These are phyloP conservation scores for Pristionchus japonicus DNA, from an alignment of 2,888 invertebrate genomes.

Conservation along the genomic window DNA sequence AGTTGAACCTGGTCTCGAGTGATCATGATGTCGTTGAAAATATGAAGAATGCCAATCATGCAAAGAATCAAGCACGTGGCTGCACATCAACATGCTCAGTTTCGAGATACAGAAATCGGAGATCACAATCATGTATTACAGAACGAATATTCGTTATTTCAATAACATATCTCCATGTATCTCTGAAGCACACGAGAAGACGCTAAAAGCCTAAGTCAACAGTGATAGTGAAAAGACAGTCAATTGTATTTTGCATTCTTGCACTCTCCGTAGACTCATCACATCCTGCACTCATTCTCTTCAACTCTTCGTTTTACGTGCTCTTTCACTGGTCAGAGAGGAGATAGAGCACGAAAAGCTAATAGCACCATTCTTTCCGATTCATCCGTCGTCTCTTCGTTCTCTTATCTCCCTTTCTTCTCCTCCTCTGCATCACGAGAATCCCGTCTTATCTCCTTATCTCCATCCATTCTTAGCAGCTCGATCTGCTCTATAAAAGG, in stretches of 20 bases:
- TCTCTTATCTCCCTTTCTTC: conserved; percentile 17
- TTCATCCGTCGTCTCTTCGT: conserved; percentile 26
- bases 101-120: not conserved
- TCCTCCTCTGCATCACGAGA: conserved; percentile 21
- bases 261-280: not conserved
- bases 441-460: not conserved
- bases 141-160: no score
- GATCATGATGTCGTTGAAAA: not conserved
- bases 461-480: not conserved
- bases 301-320: no score
- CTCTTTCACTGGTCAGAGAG: no score
- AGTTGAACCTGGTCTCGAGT: not conserved
- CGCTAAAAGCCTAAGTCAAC: no score
- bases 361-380: no score
- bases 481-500: not conserved
- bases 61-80: not conserved
- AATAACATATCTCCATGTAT: no score
- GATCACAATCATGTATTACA: no score
- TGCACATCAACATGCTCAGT: not conserved
- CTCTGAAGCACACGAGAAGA: no score
- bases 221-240: not conserved
- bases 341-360: no score
- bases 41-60: not conserved
- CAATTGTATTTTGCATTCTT: not conserved
- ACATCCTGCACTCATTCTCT: not conserved